Conservation (phyloP, 1,140 invertebrate genomes). For the Drosophila saltans region DNA sequence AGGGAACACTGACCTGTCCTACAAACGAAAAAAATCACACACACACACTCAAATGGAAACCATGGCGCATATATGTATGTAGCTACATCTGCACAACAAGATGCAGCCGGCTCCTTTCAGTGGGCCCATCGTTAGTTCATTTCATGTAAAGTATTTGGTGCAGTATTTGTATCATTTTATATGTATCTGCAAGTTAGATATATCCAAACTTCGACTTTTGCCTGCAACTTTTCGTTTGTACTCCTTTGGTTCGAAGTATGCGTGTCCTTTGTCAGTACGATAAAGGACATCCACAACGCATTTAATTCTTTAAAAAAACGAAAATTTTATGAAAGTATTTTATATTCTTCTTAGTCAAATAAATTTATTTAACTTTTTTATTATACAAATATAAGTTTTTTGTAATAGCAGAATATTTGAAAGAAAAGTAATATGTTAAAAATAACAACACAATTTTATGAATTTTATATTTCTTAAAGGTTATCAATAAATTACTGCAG, state of each 20-base stretch:
- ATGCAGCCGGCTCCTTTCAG: conserved; percentile 48
- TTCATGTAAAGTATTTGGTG: conserved; percentile 6
- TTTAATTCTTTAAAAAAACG: too few species aligned
- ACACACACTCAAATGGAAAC: conserved; percentile 11
- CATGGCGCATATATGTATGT: conserved; percentile 28
- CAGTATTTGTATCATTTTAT: neutral
- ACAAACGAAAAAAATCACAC: conserved; percentile 45
- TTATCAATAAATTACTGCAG: too few species aligned
- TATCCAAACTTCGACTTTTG: conserved; percentile 1
- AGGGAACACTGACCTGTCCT: conserved; percentile 71
- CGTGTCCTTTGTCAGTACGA: conserved; percentile 72
- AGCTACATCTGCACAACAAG: conserved; percentile 71
- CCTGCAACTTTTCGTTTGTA: neutral
- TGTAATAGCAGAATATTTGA: too few species aligned
- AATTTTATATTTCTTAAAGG: too few species aligned
- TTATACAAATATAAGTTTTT: too few species aligned
- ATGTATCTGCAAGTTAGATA: conserved; percentile 1
- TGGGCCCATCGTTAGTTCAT: neutral
- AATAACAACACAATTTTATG: too few species aligned
- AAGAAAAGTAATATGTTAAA: too few species aligned
- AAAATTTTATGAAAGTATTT: too few species aligned
- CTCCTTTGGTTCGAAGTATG: conserved; percentile 25
- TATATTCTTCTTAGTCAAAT: too few species aligned
- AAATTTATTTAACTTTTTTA: too few species aligned
- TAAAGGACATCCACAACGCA: conserved; percentile 71